phyloP scores from a whole-genome alignment of 2,113 vertebrate species.

The Phyllostomus hastatus region DNA sequence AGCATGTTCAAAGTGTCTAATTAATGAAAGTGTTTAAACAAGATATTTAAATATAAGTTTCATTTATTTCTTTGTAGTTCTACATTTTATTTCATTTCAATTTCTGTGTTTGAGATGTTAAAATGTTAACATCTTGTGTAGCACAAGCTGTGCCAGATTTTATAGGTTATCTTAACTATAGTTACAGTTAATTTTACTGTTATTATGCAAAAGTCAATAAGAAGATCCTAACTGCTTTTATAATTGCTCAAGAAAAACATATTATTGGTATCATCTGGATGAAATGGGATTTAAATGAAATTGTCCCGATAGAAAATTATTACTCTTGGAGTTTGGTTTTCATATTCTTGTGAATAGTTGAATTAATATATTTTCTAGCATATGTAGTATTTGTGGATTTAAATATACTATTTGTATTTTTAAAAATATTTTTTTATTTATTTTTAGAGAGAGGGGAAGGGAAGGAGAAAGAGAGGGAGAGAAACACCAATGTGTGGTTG shows the following conservation, averaged over 20 bases:
- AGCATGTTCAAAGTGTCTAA: background rate
- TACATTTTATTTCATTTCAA: slow-evolving; percentile 12
- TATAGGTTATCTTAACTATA: slow-evolving; percentile 59
- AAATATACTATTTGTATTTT: background rate
- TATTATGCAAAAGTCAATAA: slow-evolving; percentile 45
- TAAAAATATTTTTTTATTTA: too few species aligned
- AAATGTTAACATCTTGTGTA: slow-evolving; percentile 52
- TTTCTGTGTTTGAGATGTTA: slow-evolving; percentile 48
- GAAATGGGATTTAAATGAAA: slow-evolving; percentile 44
- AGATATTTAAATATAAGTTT: background rate
- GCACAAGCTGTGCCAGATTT: slow-evolving; percentile 40
- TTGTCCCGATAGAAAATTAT: slow-evolving; percentile 16
- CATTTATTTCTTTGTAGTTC: background rate
- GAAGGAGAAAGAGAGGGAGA: too few species aligned
- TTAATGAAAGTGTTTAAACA: slow-evolving; percentile 40
- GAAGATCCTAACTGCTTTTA: slow-evolving; percentile 52
- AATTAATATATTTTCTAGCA: slow-evolving; percentile 4
- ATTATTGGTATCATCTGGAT: slow-evolving; percentile 37
- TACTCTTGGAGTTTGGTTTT: slow-evolving; percentile 34
- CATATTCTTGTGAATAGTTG: slow-evolving; percentile 1
- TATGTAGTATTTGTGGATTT: background rate
- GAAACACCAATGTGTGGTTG: too few species aligned
- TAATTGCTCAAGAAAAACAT: slow-evolving; percentile 49
- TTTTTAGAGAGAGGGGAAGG: too few species aligned
- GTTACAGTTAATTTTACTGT: slow-evolving; percentile 46